Conservation (phyloP, 2,113 vertebrate genomes). For the Capricornis sumatraensis region DNA sequence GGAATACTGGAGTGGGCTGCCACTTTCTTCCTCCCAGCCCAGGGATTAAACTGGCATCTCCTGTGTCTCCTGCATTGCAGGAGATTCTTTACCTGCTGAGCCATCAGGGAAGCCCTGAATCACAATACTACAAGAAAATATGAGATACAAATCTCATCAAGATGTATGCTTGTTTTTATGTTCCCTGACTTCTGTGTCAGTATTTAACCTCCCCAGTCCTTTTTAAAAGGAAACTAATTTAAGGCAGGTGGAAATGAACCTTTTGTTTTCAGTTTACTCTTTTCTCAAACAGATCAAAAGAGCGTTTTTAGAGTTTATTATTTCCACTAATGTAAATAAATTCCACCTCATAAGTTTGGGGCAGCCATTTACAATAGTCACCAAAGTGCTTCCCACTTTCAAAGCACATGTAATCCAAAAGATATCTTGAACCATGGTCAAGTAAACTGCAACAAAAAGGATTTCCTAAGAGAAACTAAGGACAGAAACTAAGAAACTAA, state of each 20-base stretch:
- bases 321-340: background rate
- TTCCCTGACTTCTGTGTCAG: background rate
- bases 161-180: background rate
- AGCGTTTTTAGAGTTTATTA: background rate
- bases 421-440: background rate
- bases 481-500: background rate
- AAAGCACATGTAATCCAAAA: background rate
- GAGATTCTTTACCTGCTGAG: background rate
- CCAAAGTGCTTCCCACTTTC: background rate
- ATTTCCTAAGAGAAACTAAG: background rate
- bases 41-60: background rate
- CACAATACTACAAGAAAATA: background rate
- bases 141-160: background rate
- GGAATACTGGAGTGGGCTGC: background rate
- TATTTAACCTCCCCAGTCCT: background rate
- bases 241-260: constrained; percentile 19
- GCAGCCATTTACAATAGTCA: background rate
- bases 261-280: background rate
- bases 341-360: background rate
- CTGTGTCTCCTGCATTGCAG: background rate
- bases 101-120: background rate
- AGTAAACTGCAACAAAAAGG: background rate
- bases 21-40: background rate
- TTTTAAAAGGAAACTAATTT: background rate
- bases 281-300: constrained; percentile 23